Evolutionary conservation across 2,888 invertebrate genomes (phyloP).

Genomic region (Leptinotarsa tumamoca): DNA sequence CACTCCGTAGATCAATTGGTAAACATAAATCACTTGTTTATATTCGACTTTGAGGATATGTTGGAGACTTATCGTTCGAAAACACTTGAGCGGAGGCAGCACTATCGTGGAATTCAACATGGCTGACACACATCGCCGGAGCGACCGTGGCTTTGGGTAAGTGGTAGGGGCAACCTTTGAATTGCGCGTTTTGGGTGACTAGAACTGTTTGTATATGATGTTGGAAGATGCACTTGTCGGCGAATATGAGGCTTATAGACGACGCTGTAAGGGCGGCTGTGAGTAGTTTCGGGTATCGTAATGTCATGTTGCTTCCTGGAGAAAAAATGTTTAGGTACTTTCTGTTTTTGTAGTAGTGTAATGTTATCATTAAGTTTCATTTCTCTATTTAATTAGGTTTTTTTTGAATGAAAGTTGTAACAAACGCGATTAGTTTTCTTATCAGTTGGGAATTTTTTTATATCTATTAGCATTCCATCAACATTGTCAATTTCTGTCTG

Average conservation of each 20-base stretch:
- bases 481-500: too few species aligned
- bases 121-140: conserved; percentile 57
- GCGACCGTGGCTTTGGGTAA: conserved; percentile 42
- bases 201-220: conserved; percentile 21
- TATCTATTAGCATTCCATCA: too few species aligned
- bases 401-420: too few species aligned
- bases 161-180: conserved; percentile 43
- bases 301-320: conserved; percentile 6
- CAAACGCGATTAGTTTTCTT: too few species aligned
- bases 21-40: conserved; percentile 44
- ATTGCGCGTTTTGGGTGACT: conserved; percentile 42
- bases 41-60: conserved; percentile 31
- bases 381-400: too few species aligned
- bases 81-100: conserved; percentile 54
- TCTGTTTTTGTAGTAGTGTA: neutral
- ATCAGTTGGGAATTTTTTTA: too few species aligned
- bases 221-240: conserved; percentile 17
- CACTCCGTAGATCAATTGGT: conserved; percentile 33
- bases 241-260: conserved; percentile 28
- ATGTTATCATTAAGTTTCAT: neutral
- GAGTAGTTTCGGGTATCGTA: neutral
- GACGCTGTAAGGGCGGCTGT: neutral
- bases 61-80: conserved; percentile 36
- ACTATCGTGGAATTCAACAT: conserved; percentile 63
- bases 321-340: neutral